A percentile compares a stretch with the other conserved stretches of the same genome.
These are phyloP conservation scores for Pelagia noctiluca DNA, from an alignment of 30 jellyfish, hydroid and myxozoan genomes.

Conservation along the genomic window DNA sequence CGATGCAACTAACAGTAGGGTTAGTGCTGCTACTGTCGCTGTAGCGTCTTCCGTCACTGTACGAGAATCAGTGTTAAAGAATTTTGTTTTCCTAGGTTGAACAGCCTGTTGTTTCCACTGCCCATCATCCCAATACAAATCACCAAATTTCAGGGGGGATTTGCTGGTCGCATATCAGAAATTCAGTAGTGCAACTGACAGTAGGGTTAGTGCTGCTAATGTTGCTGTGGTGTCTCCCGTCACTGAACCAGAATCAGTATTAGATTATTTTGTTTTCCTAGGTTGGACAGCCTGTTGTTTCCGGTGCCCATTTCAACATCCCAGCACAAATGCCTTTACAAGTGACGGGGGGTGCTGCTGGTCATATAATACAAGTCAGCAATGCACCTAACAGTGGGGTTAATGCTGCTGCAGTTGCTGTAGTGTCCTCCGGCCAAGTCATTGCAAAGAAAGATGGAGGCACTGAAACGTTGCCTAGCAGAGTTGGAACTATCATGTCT, in stretches of 20 bases:
- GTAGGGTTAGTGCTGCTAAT: neutral
- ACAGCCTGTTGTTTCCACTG: slow-evolving; percentile 45
- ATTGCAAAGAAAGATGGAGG: slow-evolving; percentile 14
- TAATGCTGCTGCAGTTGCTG: slow-evolving; percentile 15
- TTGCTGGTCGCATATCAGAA: slow-evolving; percentile 44
- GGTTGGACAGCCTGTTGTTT: slow-evolving; percentile 55
- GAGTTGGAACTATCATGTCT: slow-evolving; percentile 35
- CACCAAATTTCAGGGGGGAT: slow-evolving; percentile 55
- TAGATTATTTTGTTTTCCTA: slow-evolving; percentile 11
- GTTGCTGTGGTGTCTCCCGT: slow-evolving; percentile 58
- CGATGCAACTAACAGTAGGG: slow-evolving; percentile 20
- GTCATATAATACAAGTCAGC: slow-evolving; percentile 48
- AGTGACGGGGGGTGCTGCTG: slow-evolving; percentile 49
- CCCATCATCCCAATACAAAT: slow-evolving; percentile 26
- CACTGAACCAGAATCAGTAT: too few species aligned
- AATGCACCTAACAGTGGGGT: slow-evolving; percentile 23
- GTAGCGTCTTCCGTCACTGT: slow-evolving; percentile 54
- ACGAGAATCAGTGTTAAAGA: too few species aligned
- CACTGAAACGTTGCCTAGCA: slow-evolving; percentile 46
- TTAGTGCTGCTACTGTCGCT: slow-evolving; percentile 7
- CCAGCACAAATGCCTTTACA: slow-evolving; percentile 67
- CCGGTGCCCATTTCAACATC: slow-evolving; percentile 50
- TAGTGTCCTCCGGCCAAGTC: slow-evolving; percentile 45
- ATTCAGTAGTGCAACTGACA: slow-evolving; percentile 22
- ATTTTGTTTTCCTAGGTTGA: too few species aligned